These are phyloP conservation scores for Chlorops oryzae DNA, from an alignment of 1,140 invertebrate species.

Conservation along the genomic window DNA sequence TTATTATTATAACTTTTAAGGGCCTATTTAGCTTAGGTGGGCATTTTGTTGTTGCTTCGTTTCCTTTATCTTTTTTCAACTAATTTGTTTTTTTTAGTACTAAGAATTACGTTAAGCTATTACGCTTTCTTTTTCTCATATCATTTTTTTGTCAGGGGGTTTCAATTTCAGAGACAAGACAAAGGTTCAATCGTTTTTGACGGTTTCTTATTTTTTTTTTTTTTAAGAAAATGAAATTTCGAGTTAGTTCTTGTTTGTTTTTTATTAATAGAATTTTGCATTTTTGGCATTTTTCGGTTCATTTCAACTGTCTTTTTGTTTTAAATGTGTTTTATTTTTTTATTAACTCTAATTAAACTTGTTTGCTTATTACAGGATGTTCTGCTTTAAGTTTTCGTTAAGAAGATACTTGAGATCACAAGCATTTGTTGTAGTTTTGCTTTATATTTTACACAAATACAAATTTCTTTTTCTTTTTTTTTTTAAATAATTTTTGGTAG, in stretches of 20 bases:
- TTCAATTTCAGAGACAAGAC: no score
- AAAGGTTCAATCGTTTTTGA: no score
- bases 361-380: no score
- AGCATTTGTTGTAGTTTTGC: conserved; percentile 35
- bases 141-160: conserved; percentile 15
- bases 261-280: conserved; percentile 40
- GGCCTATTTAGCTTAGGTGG: not conserved
- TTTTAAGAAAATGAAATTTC: conserved; percentile 32
- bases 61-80: conserved; percentile 7
- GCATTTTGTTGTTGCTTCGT: conserved; percentile 24
- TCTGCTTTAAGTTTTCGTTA: conserved; percentile 28
- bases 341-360: no score
- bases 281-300: conserved; percentile 18
- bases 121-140: conserved; percentile 8
- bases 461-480: conserved; percentile 29
- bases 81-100: conserved; percentile 15
- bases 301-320: no score
- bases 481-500: conserved; percentile 21
- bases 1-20: conserved; percentile 22
- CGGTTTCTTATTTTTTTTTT: conserved; percentile 26
- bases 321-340: no score
- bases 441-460: no score
- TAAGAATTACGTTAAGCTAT: no score
- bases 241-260: conserved; percentile 22
- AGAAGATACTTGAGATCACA: conserved; percentile 46